phyloP scores from a whole-genome alignment of 2,888 invertebrate genomes.

The Yponomeuta sedellus region DNA sequence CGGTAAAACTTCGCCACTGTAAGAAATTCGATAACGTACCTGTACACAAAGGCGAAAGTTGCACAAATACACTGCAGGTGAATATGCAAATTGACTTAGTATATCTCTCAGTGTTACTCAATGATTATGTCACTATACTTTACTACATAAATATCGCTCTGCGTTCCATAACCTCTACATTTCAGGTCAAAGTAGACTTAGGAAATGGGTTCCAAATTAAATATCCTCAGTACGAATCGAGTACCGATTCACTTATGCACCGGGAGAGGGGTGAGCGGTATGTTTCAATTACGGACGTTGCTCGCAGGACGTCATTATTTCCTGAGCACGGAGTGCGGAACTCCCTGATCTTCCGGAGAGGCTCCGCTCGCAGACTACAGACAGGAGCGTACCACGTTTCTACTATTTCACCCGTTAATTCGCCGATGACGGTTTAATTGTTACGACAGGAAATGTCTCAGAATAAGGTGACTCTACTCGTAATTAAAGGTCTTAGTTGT shows the following conservation, averaged over 20 bases:
- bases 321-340: constrained; percentile 41
- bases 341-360: constrained; percentile 9
- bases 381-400: neutral
- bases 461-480: no score
- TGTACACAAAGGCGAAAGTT: neutral
- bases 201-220: constrained; percentile 25
- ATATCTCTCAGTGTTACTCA: neutral
- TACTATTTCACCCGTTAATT: constrained; percentile 8
- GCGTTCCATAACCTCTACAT: neutral
- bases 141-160: neutral
- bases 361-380: neutral
- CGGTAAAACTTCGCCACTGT: neutral
- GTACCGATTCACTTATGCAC: constrained; percentile 45
- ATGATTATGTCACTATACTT: neutral
- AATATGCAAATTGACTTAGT: neutral
- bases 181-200: constrained; percentile 2
- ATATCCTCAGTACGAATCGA: constrained; percentile 52
- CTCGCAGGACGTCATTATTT: constrained; percentile 59
- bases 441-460: neutral
- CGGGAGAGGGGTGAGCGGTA: constrained; percentile 37
- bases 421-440: neutral
- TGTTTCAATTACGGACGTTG: constrained; percentile 50
- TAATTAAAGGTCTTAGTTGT: no score
- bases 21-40: neutral
- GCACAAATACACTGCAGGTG: neutral